Base-by-base conservation (phyloP, 2,888 invertebrate genomes). In the Dendrolimus houi region DNA sequence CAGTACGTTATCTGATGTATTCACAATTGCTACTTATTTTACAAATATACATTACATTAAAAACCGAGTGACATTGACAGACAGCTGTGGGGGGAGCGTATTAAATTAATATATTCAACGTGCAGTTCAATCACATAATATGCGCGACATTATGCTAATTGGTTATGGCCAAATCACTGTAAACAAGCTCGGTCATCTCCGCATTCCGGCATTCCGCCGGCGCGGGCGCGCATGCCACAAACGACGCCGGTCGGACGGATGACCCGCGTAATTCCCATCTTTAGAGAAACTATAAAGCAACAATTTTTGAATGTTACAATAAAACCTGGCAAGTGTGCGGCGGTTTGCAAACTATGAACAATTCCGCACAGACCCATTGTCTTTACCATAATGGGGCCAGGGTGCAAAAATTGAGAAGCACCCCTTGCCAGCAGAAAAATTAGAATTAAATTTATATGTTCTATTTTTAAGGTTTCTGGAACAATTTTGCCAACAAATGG, bases 131-230 rank as follows among this genome's bases (percentile, higher is more conserved):
- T 47, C 47, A 47, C 8, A 12, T 47, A 47, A 47, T 47, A 47
- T 12, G 47, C 47, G 47, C 75, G 73, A 68, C 64, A 65, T 69
- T 80, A 87, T 85, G 85, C 67, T 81, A 87, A 87, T 84, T 62
- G 76, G 74, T 9, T 47, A 68, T 73, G 72, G 71, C 65, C 69
- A 71, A 73, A 75, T 74, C 47, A 47, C 12, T 12, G 12, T 47
- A 47, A 29, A 81, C 82, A 77, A 74, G 67, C 66, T 74, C 76
- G 80, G 77, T 79, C 85, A 84, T 87, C 88, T 88, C 89, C 88
- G 88, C 88, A 89, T 89, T 88, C 89, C 84, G 68, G 47, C 47
- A 47, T 47, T 47, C 47, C 68, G 65, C 70, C 73, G 65, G 71
- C 66, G 67, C 61, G 63, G 65, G 73, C 72, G 77, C 75, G 68